phyloP scores from a whole-genome alignment of 2,113 vertebrate species.

The Chloropsis hardwickii region DNA sequence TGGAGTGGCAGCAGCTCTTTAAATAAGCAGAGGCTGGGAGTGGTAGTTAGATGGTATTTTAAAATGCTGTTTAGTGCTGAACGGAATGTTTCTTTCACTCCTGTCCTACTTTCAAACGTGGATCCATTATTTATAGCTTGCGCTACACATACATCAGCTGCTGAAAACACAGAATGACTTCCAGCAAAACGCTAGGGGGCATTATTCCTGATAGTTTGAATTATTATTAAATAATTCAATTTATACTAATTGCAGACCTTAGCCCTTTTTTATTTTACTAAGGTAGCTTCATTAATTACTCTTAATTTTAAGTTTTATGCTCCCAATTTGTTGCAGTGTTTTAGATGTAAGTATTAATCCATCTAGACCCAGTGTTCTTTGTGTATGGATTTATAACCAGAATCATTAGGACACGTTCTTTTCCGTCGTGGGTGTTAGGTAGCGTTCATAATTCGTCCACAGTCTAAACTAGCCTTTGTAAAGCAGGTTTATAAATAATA shows the following conservation, averaged over 20 bases:
- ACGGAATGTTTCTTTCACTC: conserved; percentile 20
- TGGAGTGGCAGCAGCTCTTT: conserved; percentile 42
- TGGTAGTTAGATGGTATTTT: conserved; percentile 18
- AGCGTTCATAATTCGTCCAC: conserved; percentile 14
- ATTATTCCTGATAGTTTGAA: conserved; percentile 53
- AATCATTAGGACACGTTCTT: neutral
- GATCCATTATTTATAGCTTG: conserved; percentile 65
- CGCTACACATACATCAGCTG: conserved; percentile 34
- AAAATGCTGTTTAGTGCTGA: conserved; percentile 46
- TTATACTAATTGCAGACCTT: conserved; percentile 10
- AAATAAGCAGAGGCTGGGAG: conserved; percentile 32
- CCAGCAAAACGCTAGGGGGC: conserved; percentile 17
- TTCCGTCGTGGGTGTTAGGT: neutral
- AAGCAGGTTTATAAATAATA: conserved; percentile 58
- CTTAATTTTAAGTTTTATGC: neutral
- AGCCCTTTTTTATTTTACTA: neutral
- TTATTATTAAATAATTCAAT: neutral
- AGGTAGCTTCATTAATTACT: conserved; percentile 20
- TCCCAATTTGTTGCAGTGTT: neutral
- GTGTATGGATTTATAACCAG: neutral
- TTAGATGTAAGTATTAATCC: neutral
- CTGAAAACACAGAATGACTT: conserved; percentile 43
- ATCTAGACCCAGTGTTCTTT: neutral
- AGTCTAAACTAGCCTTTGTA: conserved; percentile 16
- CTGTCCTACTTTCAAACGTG: conserved; percentile 27